These are phyloP conservation scores for Brachynemurus nebulosus DNA, from an alignment of 2,888 invertebrate species.

Conservation along the genomic window DNA sequence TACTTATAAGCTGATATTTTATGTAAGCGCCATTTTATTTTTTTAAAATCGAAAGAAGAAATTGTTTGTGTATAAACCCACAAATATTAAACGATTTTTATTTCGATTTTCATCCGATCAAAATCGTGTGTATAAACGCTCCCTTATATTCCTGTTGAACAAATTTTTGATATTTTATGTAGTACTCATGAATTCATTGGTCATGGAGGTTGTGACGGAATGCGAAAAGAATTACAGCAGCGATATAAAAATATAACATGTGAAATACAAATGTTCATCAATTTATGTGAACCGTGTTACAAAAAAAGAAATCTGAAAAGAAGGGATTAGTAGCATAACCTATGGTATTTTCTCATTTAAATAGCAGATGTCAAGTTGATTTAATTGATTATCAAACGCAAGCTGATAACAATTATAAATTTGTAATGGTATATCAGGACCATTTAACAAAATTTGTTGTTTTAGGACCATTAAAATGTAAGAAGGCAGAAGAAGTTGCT, in stretches of 20 bases:
- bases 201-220: conserved; percentile 21
- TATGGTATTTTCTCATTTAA: conserved; percentile 15
- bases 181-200: conserved; percentile 19
- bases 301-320: conserved; percentile 5
- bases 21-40: too few relatives aligned
- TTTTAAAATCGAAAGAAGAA: too few relatives aligned
- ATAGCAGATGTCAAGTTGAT: too few relatives aligned
- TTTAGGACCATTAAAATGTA: conserved; percentile 25
- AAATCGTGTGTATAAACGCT: conserved; percentile 8
- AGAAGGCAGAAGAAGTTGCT: conserved; percentile 25
- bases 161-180: conserved; percentile 19
- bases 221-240: conserved; percentile 17
- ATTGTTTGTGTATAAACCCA: too few relatives aligned
- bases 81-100: too few relatives aligned
- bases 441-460: too few relatives aligned
- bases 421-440: too few relatives aligned
- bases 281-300: conserved; percentile 20
- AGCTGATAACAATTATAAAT: too few relatives aligned
- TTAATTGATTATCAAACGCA: too few relatives aligned
- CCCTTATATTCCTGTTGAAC: conserved; percentile 15
- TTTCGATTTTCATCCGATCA: too few relatives aligned
- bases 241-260: conserved; percentile 21
- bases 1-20: too few relatives aligned
- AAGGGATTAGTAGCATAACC: conserved; percentile 9
- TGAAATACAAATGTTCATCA: conserved; percentile 17